Conservation (phyloP, 1,140 invertebrate species). For the Heterodera schachtii region DNA sequence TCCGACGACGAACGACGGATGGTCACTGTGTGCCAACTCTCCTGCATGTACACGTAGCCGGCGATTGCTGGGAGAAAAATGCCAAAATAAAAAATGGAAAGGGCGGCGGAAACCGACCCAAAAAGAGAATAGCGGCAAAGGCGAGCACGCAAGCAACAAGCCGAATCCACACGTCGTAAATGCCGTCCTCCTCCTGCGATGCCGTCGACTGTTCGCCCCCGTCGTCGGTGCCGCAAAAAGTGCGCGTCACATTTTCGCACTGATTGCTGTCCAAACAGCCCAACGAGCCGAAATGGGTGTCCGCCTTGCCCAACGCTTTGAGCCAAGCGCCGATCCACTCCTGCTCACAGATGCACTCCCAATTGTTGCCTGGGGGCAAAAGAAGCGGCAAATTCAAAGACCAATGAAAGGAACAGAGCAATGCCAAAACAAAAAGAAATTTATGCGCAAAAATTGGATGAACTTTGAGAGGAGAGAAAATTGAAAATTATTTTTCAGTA, state of each 20-base stretch:
- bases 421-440: too few relatives aligned
- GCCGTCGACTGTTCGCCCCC: background rate
- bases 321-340: conserved; percentile 61
- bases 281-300: conserved; percentile 49
- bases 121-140: conserved; percentile 41
- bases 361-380: conserved; percentile 40
- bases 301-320: conserved; percentile 46
- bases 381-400: too few relatives aligned
- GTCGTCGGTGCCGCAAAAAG: background rate
- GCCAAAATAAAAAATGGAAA: background rate
- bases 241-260: conserved; percentile 27
- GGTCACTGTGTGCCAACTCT: conserved; percentile 44
- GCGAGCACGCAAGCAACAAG: conserved; percentile 50
- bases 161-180: conserved; percentile 45
- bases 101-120: background rate
- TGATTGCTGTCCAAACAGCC: conserved; percentile 45
- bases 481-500: too few relatives aligned
- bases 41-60: conserved; percentile 53
- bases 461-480: too few relatives aligned
- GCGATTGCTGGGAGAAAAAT: conserved; percentile 16
- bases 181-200: conserved; percentile 29
- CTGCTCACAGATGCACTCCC: conserved; percentile 57
- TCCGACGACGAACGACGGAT: conserved; percentile 39
- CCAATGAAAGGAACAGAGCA: too few relatives aligned
- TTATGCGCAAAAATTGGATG: too few relatives aligned